Conservation (phyloP, 53 echinoderm and acorn worm genomes). For the Mesocentrotus franciscanus region DNA sequence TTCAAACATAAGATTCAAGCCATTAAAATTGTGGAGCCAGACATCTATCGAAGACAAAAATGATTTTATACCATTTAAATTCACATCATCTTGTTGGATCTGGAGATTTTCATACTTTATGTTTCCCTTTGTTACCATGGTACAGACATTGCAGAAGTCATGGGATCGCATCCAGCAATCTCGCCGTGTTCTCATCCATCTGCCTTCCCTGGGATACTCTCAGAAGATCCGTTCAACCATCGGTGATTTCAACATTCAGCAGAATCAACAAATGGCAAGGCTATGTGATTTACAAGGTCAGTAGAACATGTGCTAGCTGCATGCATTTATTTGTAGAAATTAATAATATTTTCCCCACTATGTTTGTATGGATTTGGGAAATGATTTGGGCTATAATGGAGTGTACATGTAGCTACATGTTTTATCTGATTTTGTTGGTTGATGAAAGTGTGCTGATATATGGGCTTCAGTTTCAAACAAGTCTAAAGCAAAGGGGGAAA, state of each 20-base stretch:
- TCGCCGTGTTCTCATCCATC: constrained; percentile 82
- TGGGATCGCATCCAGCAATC: constrained; percentile 91
- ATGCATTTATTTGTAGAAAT: background rate
- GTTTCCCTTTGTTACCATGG: background rate
- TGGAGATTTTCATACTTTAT: background rate
- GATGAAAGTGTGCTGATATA: too few relatives aligned
- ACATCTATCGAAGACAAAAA: background rate
- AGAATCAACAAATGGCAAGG: constrained; percentile 94
- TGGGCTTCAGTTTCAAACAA: too few relatives aligned
- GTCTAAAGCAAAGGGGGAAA: too few relatives aligned
- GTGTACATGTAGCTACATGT: background rate
- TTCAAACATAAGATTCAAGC: background rate
- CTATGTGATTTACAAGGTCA: constrained; percentile 90
- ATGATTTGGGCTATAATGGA: background rate
- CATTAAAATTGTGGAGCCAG: background rate
- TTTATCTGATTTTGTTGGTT: background rate
- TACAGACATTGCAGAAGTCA: constrained; percentile 78
- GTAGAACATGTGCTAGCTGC: background rate
- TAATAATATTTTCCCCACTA: too few relatives aligned
- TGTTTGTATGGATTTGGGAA: background rate
- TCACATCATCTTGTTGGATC: background rate
- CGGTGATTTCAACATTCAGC: constrained; percentile 90
- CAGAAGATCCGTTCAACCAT: constrained; percentile 91
- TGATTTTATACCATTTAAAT: background rate
- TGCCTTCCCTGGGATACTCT: constrained; percentile 92